Evolutionary conservation across 2,888 invertebrate genomes (phyloP).

Genomic region (Tipula vernalis): DNA sequence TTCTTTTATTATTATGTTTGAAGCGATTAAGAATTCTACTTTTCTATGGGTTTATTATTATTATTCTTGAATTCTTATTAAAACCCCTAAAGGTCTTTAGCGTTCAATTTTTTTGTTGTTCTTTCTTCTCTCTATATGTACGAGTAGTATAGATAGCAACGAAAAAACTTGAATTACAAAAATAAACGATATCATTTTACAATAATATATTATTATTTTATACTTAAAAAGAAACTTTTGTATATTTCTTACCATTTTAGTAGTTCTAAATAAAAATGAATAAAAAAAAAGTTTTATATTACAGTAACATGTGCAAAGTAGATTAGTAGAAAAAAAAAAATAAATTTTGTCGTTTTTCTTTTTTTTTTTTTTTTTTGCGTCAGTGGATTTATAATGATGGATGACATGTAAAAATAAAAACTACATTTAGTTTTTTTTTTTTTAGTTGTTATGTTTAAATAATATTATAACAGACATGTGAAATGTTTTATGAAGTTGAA

Average conservation of each 20-base stretch:
- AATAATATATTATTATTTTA: not conserved
- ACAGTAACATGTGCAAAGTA: not conserved
- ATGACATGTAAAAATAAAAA: slow-evolving; percentile 4
- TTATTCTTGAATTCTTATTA: not conserved
- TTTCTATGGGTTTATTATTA: not conserved
- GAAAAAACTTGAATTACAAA: not conserved
- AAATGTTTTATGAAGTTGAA: not conserved
- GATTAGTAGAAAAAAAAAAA: not conserved
- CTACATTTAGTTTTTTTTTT: not conserved
- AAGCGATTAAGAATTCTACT: not conserved
- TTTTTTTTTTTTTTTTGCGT: not conserved
- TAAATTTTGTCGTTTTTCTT: not conserved
- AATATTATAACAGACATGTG: not conserved
- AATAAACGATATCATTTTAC: not conserved
- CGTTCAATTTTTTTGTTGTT: not conserved
- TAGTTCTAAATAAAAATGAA: not conserved
- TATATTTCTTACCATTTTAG: not conserved
- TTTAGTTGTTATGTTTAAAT: not conserved
- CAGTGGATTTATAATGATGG: not conserved
- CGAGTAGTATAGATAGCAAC: not conserved
- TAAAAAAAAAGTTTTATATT: not conserved
- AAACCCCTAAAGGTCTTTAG: not conserved
- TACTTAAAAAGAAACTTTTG: not conserved
- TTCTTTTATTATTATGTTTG: not conserved
- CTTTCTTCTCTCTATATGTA: not conserved